Conservation (phyloP, 2,888 invertebrate species). For the Drosophila monieri region DNA sequence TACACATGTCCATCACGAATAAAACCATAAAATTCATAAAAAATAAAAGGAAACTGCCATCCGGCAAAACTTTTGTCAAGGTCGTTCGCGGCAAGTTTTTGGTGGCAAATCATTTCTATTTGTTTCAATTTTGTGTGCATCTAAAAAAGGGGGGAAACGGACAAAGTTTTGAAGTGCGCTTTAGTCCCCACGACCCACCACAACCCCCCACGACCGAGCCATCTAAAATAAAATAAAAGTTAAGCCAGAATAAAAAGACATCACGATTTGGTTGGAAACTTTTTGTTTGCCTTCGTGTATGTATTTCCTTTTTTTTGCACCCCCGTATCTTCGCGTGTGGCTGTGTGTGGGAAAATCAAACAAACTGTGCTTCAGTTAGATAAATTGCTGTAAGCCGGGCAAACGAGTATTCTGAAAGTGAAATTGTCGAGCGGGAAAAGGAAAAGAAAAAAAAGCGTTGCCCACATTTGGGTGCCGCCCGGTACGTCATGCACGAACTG, state of each 20-base stretch:
- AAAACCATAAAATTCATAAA: conserved; percentile 28
- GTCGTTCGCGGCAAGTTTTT: conserved; percentile 56
- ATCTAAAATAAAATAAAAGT: conserved; percentile 67
- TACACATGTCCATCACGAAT: conserved; percentile 33
- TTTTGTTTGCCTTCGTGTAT: conserved; percentile 2
- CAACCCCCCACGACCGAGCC: too few species aligned
- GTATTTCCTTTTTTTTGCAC: neutral
- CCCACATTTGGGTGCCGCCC: conserved; percentile 54
- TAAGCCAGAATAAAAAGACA: conserved; percentile 56
- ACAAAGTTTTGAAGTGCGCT: conserved; percentile 52
- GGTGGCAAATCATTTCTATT: conserved; percentile 63
- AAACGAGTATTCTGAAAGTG: conserved; percentile 52
- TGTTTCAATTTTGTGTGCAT: conserved; percentile 58
- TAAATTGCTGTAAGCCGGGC: conserved; percentile 45
- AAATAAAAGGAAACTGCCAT: conserved; percentile 37
- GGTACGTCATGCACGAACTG: conserved; percentile 50
- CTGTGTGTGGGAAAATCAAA: conserved; percentile 55
- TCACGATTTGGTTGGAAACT: conserved; percentile 36
- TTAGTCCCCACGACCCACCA: neutral
- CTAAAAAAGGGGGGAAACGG: conserved; percentile 21
- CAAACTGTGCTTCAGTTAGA: conserved; percentile 53
- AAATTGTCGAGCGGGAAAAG: conserved; percentile 51
- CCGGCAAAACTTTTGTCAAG: conserved; percentile 58
- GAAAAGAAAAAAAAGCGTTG: conserved; percentile 53
- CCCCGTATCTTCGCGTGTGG: conserved; percentile 5